A percentile compares a stretch with the other conserved stretches of the same genome.
phyloP scores from a whole-genome alignment of 2,888 invertebrate genomes.

The Drosophila picticornis region DNA sequence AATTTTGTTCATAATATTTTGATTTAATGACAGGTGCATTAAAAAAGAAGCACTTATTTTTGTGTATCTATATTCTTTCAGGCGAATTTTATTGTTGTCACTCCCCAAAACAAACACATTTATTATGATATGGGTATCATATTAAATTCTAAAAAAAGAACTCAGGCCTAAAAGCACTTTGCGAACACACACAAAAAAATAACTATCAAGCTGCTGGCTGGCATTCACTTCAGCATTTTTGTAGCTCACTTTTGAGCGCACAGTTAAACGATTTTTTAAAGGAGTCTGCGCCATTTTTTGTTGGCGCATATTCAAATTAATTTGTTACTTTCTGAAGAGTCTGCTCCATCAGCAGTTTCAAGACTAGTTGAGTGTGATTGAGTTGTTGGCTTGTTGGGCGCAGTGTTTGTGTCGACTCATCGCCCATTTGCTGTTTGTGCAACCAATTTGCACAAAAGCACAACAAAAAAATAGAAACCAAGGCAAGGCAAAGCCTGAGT shows the following conservation, averaged over 20 bases:
- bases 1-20: no score
- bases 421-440: constrained; percentile 37
- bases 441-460: constrained; percentile 42
- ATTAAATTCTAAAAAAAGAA: no score
- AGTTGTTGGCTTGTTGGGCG: constrained; percentile 34
- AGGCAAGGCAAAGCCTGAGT: constrained; percentile 7
- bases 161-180: no score
- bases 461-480: neutral
- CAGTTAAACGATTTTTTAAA: neutral
- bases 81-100: no score
- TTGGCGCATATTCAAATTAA: constrained; percentile 22
- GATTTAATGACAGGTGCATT: no score
- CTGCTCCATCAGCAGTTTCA: constrained; percentile 1
- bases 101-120: no score
- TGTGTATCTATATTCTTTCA: no score
- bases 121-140: no score
- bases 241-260: constrained; percentile 39
- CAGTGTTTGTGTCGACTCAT: constrained; percentile 49
- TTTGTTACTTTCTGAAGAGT: constrained; percentile 17
- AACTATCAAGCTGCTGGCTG: no score
- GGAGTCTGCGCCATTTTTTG: constrained; percentile 14
- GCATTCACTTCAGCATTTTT: constrained; percentile 1
- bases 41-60: no score
- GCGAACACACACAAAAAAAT: no score
- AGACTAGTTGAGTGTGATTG: constrained; percentile 57